Base-by-base conservation (phyloP, 1,140 invertebrate genomes). In the Drosophila lacertosa region DNA sequence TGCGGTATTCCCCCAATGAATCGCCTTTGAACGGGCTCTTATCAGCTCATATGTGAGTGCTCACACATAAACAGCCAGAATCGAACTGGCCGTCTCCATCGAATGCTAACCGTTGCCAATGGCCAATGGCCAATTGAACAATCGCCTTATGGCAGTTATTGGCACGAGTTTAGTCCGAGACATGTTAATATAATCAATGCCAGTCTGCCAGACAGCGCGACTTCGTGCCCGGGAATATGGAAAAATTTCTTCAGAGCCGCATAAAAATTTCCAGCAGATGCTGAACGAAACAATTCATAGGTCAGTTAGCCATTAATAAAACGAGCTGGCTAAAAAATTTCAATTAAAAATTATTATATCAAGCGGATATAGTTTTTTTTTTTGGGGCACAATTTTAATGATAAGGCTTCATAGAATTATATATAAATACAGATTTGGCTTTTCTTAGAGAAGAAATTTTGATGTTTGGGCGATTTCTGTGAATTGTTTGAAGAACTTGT, bases 121-220 rank as follows among this genome's bases (percentile, higher is more conserved):
- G n/a, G n/a, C n/a, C n/a, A n/a, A n/a, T n/a, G 33, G 50, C 22
- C 33, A 55, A 50, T 64, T 48, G 33, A 62, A 22, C 51, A 44
- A 37, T 37, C 58, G 37, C 15, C 29, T 55, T 13, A 24, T n/a
- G 33, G 37, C 13, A 15, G 10, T 6, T 15, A 22, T n/a, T 7
- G 47, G 22, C 66, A 69, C 48, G 58, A 62, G n/a, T 62, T 57
- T 40, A 48, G 44, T 20, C 32, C 20, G 47, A 37, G 55, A 77
- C 48, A 69, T 65, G 60, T 79, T 63, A 70, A 74, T 78, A 70
- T 51, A 80, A 83, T 83, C 53, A 79, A 79, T 35, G 66, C 63
- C 75, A 78, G 22, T n/a, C 11, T n/a, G 33, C 57, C 47, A 68
- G 65, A 68, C 59, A 35, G 47, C 29, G 33, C 11, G 65, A 79